Evolutionary conservation across 2,113 vertebrate genomes (phyloP).

Genomic region (Uria lomvia): DNA sequence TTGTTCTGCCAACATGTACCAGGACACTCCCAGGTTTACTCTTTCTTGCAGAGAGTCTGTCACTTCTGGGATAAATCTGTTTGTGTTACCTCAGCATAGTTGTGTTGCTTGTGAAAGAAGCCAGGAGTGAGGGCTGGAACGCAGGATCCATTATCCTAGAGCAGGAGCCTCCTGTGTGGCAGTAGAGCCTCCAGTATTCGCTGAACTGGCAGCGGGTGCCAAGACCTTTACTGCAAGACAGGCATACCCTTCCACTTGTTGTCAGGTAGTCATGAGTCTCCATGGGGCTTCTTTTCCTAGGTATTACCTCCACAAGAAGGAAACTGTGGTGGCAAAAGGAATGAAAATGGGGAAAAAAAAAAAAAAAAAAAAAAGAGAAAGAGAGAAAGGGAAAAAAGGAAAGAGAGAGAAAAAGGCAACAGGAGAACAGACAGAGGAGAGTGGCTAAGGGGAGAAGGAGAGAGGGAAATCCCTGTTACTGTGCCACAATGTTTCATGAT

Average conservation of each 20-base stretch:
- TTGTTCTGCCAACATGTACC: background rate
- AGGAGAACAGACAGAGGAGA: background rate
- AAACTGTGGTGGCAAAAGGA: background rate
- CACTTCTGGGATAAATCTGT: background rate
- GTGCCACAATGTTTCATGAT: background rate
- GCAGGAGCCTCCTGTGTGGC: background rate
- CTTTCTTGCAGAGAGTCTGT: background rate
- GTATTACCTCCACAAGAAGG: background rate
- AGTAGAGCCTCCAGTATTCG: background rate
- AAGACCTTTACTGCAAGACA: background rate
- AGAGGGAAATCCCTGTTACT: background rate
- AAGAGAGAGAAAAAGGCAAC: background rate
- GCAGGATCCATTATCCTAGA: background rate
- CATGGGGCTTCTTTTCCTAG: background rate
- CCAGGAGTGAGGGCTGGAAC: background rate
- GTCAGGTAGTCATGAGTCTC: background rate
- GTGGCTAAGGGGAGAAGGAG: background rate
- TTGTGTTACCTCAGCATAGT: fast-evolving
- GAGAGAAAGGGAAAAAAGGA: background rate
- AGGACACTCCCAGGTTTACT: fast-evolving
- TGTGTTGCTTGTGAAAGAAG: background rate
- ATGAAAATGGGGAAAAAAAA: background rate
- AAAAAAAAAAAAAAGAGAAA: background rate
- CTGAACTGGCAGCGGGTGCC: fast-evolving
- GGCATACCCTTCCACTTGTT: background rate